These are phyloP conservation scores for Oscheius sp. DNA, from an alignment of 2,888 invertebrate species.

Conservation along the genomic window DNA sequence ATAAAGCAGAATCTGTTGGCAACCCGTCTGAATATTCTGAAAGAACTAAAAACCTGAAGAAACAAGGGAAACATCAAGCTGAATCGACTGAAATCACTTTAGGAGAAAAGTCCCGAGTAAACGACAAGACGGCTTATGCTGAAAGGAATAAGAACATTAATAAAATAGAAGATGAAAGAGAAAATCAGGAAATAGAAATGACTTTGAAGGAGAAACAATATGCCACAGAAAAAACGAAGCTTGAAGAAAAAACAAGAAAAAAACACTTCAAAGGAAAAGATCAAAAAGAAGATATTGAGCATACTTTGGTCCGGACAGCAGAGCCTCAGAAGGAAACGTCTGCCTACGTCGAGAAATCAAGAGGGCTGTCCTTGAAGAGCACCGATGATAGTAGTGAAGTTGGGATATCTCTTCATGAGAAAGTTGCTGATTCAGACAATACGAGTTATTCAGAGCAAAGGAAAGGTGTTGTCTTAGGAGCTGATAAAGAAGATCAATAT, in stretches of 20 bases:
- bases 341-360: background rate
- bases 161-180: background rate
- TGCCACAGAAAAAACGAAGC: background rate
- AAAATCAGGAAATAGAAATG: background rate
- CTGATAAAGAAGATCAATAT: too few species aligned
- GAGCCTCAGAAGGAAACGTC: background rate
- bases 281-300: background rate
- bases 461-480: too few species aligned
- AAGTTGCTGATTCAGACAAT: too few species aligned
- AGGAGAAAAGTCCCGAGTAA: background rate
- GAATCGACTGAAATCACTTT: background rate
- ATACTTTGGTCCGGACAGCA: background rate
- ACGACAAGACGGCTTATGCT: background rate
- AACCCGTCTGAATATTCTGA: conserved; percentile 6
- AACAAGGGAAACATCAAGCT: background rate
- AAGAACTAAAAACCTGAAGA: background rate
- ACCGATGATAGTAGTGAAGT: too few species aligned
- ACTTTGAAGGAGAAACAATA: background rate
- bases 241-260: background rate
- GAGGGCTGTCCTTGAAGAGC: too few species aligned
- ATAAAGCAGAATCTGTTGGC: background rate
- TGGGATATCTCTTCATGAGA: background rate
- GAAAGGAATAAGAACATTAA: background rate
- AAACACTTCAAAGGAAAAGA: background rate
- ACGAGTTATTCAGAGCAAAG: too few species aligned